Base-by-base conservation (phyloP, 2,888 invertebrate genomes). In the Tinea semifulvella region DNA sequence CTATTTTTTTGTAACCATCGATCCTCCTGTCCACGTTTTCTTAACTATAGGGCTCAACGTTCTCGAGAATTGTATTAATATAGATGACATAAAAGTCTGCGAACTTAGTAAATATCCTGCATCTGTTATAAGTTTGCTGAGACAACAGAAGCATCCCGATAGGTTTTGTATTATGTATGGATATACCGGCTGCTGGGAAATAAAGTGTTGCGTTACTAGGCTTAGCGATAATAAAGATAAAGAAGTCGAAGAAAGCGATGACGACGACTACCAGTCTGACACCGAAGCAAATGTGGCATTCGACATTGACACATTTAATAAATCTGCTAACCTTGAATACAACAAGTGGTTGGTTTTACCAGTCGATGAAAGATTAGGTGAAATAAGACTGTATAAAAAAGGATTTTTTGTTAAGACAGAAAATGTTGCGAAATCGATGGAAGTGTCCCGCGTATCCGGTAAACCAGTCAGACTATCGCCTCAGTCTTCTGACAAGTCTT, bases 331-430 rank as follows among this genome's bases (percentile, higher is more conserved):
- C 3, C n/a, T 2, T 6, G 31, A 31, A 13, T 14, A 31, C 10
- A 31, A 31, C 14, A 77, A 74, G 61, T 86, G 86, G 86, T 82
- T 84, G 52, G 65, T 85, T 47, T 73, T 85, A 63, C 79, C 65
- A 35, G 51, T 85, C 28, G 82, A 83, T 63, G 69, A 82, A 46
- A 82, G 82, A 58, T 85, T 86, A 56, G 62, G 58, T 13, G 82
- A 82, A 56, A 67, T 86, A 40, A 65, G 74, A 44, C 83, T 86
- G 54, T 65, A 63, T 46, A 68, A 65, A 35, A 75, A 67, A 54
- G 74, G 82, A 1, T 84, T 83, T 55, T 81, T 82, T 45, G 83
- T 85, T 1, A 83, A 80, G 59, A 63, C 72, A 55, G 80, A 75
- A 46, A 79, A 82, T 54, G 67, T 86, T 50, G 53, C 75, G 36